Conservation (phyloP, 53 echinoderm and acorn worm species). For the Temnopleurus reevesii region DNA sequence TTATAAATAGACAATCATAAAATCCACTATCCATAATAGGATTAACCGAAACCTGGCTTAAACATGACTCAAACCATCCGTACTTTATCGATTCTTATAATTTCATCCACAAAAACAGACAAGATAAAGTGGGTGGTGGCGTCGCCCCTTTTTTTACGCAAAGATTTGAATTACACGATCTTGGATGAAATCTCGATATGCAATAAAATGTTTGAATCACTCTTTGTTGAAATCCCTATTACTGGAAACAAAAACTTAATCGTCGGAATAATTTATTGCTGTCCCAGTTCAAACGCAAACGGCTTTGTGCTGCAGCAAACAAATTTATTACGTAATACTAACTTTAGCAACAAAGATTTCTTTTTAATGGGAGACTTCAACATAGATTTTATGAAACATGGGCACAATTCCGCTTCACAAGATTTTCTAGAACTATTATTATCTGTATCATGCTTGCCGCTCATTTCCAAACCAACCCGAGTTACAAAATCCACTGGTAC, state of each 20-base stretch:
- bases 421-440: not conserved
- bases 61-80: not conserved
- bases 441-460: not conserved
- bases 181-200: conserved; percentile 9
- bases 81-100: not conserved
- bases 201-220: not conserved
- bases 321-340: not conserved
- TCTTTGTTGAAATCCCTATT: conserved; percentile 42
- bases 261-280: not conserved
- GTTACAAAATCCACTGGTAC: not conserved
- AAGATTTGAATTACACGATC: not conserved
- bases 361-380: conserved; percentile 39
- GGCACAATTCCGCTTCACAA: not conserved
- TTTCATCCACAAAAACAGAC: not conserved
- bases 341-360: not conserved
- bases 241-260: conserved; percentile 14
- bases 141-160: conserved; percentile 2
- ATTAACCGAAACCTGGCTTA: not conserved
- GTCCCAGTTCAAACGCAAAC: not conserved
- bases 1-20: not conserved
- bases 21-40: not conserved
- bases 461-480: not conserved
- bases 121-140: not conserved
- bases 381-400: conserved; percentile 27
- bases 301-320: not conserved